These are phyloP conservation scores for Nothocercus nigrocapillus DNA, from an alignment of 2,113 vertebrate species.

Conservation along the genomic window DNA sequence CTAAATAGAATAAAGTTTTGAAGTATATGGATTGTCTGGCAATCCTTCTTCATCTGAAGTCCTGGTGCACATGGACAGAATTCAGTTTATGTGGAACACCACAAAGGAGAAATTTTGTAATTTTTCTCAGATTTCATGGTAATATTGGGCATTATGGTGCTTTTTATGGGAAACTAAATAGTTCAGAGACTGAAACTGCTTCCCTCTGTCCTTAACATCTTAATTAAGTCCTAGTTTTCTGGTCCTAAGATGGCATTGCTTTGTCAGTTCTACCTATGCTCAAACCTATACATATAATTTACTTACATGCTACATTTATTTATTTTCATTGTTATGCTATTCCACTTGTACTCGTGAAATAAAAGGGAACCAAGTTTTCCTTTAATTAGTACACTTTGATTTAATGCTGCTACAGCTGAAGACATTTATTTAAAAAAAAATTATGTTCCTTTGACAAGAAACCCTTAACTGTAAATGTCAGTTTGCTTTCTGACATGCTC, in stretches of 20 bases:
- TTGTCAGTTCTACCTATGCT: neutral
- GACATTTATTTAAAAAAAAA: neutral
- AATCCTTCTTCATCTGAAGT: neutral
- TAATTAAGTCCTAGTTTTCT: neutral
- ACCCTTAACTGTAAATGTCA: neutral
- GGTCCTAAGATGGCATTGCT: neutral
- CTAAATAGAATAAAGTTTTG: neutral
- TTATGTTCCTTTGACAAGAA: neutral
- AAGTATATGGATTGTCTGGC: neutral
- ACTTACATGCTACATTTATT: neutral
- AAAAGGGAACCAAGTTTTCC: neutral
- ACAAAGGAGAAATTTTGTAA: neutral
- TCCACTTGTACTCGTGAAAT: neutral
- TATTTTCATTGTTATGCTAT: neutral
- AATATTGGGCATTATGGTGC: neutral
- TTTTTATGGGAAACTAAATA: neutral
- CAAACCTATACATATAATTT: neutral
- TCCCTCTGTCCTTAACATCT: accelerated
- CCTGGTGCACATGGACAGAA: neutral
- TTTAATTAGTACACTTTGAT: neutral
- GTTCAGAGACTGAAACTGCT: neutral
- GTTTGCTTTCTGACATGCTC: neutral
- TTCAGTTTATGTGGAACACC: neutral
- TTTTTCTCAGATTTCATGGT: neutral
- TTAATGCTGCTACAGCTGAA: neutral